Percentiles rank a stretch among this genome's conserved stretches.
Conservation (phyloP, 2,113 vertebrate species). For the Heterotilapia buettikoferi region DNA sequence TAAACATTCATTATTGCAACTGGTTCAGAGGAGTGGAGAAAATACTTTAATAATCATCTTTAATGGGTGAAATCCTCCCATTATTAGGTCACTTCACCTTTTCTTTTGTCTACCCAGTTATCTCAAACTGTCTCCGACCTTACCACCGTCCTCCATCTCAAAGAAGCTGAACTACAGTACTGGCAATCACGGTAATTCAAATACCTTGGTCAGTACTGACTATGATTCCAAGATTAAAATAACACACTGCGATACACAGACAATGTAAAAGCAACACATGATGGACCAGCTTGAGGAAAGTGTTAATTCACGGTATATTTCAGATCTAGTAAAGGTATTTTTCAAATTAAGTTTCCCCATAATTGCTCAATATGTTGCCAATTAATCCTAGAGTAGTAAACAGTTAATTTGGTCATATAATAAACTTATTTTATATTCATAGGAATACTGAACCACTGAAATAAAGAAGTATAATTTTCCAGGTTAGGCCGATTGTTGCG, state of each 20-base stretch:
- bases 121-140: slow-evolving; percentile 67
- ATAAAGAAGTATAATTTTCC: not conserved
- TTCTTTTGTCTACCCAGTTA: slow-evolving; percentile 45
- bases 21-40: not conserved
- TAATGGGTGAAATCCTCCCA: not conserved
- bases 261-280: not conserved
- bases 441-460: not conserved
- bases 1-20: not conserved
- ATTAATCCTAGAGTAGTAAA: not conserved
- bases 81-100: not conserved
- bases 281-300: not conserved
- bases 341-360: not conserved
- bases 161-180: slow-evolving; percentile 72
- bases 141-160: slow-evolving; percentile 60
- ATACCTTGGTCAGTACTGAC: not conserved
- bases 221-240: not conserved
- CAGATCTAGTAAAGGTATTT: not conserved
- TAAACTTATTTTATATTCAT: not conserved
- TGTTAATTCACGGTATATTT: not conserved
- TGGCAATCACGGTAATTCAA: slow-evolving; percentile 71
- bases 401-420: not conserved
- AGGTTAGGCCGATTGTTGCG: not conserved
- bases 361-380: not conserved
- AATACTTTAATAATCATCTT: not conserved
- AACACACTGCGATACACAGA: not conserved